Evolutionary conservation across 2,888 invertebrate species (phyloP).

Genomic region (Leucophenga maculata): DNA sequence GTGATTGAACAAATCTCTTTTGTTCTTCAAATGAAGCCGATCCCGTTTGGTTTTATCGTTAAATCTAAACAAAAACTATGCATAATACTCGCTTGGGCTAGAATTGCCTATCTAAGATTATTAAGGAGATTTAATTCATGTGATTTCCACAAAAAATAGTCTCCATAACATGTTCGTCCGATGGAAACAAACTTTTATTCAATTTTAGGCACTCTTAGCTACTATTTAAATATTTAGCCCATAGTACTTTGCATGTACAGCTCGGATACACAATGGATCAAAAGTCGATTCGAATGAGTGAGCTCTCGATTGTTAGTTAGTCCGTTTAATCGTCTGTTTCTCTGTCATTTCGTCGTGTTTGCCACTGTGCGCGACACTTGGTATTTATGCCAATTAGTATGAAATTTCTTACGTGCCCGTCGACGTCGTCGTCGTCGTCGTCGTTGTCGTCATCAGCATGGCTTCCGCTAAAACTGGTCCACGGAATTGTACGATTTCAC

Average conservation of each 20-base stretch:
- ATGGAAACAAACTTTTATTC: too few species aligned
- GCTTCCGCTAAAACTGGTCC: slow-evolving; percentile 71
- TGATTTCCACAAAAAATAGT: too few species aligned
- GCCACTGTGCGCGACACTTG: slow-evolving; percentile 68
- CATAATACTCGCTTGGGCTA: too few species aligned
- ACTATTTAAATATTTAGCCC: slow-evolving; percentile 19
- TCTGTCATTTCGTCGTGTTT: slow-evolving; percentile 51
- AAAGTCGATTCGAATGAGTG: slow-evolving; percentile 29
- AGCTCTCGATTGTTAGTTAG: slow-evolving; percentile 57
- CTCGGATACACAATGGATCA: too few species aligned
- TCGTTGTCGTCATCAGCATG: slow-evolving; percentile 43
- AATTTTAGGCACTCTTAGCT: too few species aligned
- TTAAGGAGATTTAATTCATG: too few species aligned
- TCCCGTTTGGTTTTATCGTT: too few species aligned
- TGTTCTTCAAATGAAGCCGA: too few species aligned
- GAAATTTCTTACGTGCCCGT: slow-evolving; percentile 69
- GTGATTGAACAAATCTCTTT: too few species aligned
- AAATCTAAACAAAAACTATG: too few species aligned
- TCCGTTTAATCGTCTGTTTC: slow-evolving; percentile 46
- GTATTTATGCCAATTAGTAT: slow-evolving; percentile 72
- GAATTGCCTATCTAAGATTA: too few species aligned
- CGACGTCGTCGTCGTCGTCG: slow-evolving; percentile 37
- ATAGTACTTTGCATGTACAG: slow-evolving; percentile 22
- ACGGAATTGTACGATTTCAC: slow-evolving; percentile 56
- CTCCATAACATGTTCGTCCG: too few species aligned